These are phyloP conservation scores for Coecobrya sp. DNA, from an alignment of 2,888 invertebrate species.

Conservation along the genomic window DNA sequence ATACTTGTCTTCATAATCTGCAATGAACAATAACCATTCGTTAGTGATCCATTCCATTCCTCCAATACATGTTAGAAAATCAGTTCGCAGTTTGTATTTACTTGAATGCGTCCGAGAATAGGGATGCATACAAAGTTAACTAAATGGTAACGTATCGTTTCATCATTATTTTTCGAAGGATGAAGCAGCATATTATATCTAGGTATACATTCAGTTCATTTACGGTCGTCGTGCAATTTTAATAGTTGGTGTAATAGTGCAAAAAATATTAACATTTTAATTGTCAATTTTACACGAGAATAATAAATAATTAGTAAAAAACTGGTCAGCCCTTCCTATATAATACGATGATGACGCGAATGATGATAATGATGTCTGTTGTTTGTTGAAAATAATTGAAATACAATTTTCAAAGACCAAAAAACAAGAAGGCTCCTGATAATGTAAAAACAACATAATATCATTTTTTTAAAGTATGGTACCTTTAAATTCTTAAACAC, in stretches of 20 bases:
- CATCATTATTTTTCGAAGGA: not conserved
- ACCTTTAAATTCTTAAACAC: not conserved
- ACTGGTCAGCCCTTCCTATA: constrained; percentile 70
- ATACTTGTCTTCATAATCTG: constrained; percentile 28
- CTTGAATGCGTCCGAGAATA: too few relatives aligned
- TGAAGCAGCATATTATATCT: constrained; percentile 5
- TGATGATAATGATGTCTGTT: constrained; percentile 31
- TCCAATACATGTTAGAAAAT: not conserved
- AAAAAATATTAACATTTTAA: constrained; percentile 77
- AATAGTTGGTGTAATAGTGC: constrained; percentile 67
- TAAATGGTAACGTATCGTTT: too few relatives aligned
- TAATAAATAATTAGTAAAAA: constrained; percentile 75
- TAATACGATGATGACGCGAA: not conserved
- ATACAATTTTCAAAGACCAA: constrained; percentile 51
- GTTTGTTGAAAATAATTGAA: constrained; percentile 67
- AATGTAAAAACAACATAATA: not conserved
- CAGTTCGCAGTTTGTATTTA: not conserved
- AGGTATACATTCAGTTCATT: constrained; percentile 64
- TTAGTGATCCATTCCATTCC: constrained; percentile 50
- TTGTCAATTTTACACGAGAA: constrained; percentile 78
- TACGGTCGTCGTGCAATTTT: constrained; percentile 57
- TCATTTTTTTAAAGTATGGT: too few relatives aligned
- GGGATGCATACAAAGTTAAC: too few relatives aligned
- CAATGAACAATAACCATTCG: constrained; percentile 70
- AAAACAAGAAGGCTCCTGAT: not conserved